phyloP scores from a whole-genome alignment of 2,888 invertebrate species.

The Drosophila affinis region DNA sequence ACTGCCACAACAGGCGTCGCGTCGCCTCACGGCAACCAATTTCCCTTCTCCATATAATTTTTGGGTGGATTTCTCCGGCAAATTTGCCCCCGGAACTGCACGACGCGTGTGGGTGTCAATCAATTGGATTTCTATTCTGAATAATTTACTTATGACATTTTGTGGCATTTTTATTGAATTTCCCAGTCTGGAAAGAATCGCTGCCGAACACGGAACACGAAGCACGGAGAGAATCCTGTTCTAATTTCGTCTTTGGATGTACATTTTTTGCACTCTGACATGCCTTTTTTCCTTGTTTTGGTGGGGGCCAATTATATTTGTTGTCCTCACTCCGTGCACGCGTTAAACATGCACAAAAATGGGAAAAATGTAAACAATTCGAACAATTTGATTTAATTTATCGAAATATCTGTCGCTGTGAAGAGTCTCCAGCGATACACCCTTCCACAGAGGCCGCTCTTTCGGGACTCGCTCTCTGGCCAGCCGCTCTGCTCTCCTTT shows the following conservation, averaged over 20 bases:
- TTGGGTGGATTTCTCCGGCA: slow-evolving; percentile 40
- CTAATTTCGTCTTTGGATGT: background rate
- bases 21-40: slow-evolving; percentile 34
- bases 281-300: background rate
- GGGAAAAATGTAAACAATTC: slow-evolving; percentile 63
- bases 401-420: slow-evolving; percentile 53
- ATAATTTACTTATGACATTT: slow-evolving; percentile 75
- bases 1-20: background rate
- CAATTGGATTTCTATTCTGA: slow-evolving; percentile 69
- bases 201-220: no score
- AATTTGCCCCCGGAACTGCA: slow-evolving; percentile 59
- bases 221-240: background rate
- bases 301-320: slow-evolving; percentile 26
- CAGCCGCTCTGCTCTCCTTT: no score
- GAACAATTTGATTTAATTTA: slow-evolving; percentile 74
- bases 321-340: slow-evolving; percentile 62
- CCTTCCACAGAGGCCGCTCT: slow-evolving; percentile 19
- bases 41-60: slow-evolving; percentile 40
- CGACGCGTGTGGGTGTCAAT: slow-evolving; percentile 74
- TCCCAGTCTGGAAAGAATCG: background rate
- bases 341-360: slow-evolving; percentile 71
- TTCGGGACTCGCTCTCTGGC: no score
- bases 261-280: background rate
- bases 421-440: slow-evolving; percentile 46
- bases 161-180: slow-evolving; percentile 64